phyloP scores from a whole-genome alignment of 2,797 vertebrate species.

The Acanthopagrus latus region DNA sequence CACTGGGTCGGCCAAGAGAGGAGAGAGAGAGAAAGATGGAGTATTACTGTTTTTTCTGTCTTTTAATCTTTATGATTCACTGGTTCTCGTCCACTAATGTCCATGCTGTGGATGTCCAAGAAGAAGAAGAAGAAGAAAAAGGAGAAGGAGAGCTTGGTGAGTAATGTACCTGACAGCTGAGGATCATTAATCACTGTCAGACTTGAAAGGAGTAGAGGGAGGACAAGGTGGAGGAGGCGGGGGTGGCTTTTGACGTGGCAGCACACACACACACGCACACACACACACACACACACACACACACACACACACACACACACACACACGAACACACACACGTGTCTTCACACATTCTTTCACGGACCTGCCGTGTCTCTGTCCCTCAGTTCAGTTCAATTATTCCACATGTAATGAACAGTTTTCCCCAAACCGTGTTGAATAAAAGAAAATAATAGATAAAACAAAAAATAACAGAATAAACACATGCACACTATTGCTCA shows the following conservation, averaged over 20 bases:
- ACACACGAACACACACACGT: constrained; percentile 8
- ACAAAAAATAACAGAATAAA: constrained; percentile 30
- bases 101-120: neutral
- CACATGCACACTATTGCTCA: constrained; percentile 25
- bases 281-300: constrained; percentile 9
- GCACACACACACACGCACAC: constrained; percentile 34
- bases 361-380: constrained; percentile 50
- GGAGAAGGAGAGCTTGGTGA: constrained; percentile 62
- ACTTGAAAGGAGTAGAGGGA: constrained; percentile 71
- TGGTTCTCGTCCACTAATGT: neutral
- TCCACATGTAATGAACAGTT: constrained; percentile 35
- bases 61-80: constrained; percentile 4
- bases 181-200: constrained; percentile 87
- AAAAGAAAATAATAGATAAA: constrained; percentile 29
- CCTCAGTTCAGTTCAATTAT: constrained; percentile 49
- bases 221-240: constrained; percentile 49
- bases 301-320: constrained; percentile 17
- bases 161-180: constrained; percentile 86
- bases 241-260: constrained; percentile 61
- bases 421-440: constrained; percentile 27
- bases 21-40: constrained; percentile 3
- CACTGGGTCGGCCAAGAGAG: constrained; percentile 56
- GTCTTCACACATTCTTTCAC: constrained; percentile 52
- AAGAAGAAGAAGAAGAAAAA: neutral
- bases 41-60: constrained; percentile 21